Percentiles rank a stretch among this genome's conserved stretches.
phyloP scores from a whole-genome alignment of 2,888 invertebrate genomes.

The Rhopalosiphum nymphaeae region DNA sequence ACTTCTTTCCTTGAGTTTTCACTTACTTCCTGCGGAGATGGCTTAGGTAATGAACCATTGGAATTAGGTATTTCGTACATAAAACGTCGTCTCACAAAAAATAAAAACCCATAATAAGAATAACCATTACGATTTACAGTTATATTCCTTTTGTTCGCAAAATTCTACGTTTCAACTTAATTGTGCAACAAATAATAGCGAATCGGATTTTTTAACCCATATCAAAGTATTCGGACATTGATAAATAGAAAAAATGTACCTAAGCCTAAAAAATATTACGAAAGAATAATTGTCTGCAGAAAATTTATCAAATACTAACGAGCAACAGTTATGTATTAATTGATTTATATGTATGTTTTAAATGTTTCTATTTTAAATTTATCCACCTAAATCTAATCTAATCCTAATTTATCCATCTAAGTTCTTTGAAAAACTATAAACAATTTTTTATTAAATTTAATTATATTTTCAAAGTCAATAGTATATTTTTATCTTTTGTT shows the following conservation, averaged over 20 bases:
- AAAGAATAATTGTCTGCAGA: neutral
- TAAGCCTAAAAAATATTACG: neutral
- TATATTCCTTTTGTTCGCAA: slow-evolving; percentile 57
- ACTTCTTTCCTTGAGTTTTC: slow-evolving; percentile 41
- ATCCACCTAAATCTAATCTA: neutral
- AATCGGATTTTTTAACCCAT: neutral
- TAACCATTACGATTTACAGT: slow-evolving; percentile 56
- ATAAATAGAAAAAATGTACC: neutral
- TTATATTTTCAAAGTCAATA: neutral
- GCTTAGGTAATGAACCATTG: slow-evolving; percentile 42
- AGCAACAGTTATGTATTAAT: neutral
- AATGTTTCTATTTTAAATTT: neutral
- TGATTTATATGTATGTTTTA: neutral
- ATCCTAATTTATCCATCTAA: no score
- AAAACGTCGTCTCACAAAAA: neutral
- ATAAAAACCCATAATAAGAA: slow-evolving; percentile 15
- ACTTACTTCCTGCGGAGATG: slow-evolving; percentile 62
- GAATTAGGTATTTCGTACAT: neutral
- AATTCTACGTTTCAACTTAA: slow-evolving; percentile 20
- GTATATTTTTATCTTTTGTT: neutral
- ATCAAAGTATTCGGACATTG: neutral
- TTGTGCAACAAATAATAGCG: slow-evolving; percentile 24
- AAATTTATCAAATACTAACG: neutral
- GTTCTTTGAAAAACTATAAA: neutral
- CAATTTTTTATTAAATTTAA: neutral